Base-by-base conservation (phyloP, 1,140 invertebrate genomes). In the Brachionus manjavacas region DNA sequence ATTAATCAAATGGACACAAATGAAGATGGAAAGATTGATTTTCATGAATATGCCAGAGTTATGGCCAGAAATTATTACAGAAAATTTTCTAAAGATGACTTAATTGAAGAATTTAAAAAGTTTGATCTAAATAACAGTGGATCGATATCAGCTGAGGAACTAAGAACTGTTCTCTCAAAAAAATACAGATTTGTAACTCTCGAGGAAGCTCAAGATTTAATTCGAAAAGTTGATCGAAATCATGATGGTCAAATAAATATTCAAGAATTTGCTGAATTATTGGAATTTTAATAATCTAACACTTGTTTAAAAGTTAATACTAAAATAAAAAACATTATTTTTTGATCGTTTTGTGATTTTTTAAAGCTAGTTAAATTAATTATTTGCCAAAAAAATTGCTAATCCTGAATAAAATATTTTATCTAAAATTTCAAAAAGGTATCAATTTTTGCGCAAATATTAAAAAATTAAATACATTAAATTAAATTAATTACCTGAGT, bases 1-100 rank as follows among this genome's bases (percentile, higher is more conserved):
- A 41, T 81, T 9, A 81, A 81, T 81, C 79, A 81, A 64, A 81
- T 81, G 79, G 79, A 81, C 16, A 43, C 79, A 23, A 81, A 81
- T 43, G 11, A 81, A 4, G 79, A 81, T 46, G 79, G 79, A 11
- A 81, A 64, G 28, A 64, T 81, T 64, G 52, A 64, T 11, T 81
- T 81, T 64, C 12, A 81, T 3, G 79, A 81, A 46, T 81, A 1
- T 43, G 79, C 79, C 2, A 31, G 52, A 28, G 79, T 81, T 14
- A 81, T 81, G 79, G 79, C 79, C 20, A 60, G 39, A 43, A 81
- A 64, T 68, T 81, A 81, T 64, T 81, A 64, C 23, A 66, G 41
- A 39, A 81, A 81, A 20, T 35, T 39, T 68, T 41, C 52, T 0
- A 60, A 46, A 35, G 55, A 64, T 35, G 79, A 81, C 12, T 9